Evolutionary conservation across 2,888 invertebrate genomes (phyloP), one percentile per base, ranked within the genome.

Genomic region (Notodonta dromedarius): DNA sequence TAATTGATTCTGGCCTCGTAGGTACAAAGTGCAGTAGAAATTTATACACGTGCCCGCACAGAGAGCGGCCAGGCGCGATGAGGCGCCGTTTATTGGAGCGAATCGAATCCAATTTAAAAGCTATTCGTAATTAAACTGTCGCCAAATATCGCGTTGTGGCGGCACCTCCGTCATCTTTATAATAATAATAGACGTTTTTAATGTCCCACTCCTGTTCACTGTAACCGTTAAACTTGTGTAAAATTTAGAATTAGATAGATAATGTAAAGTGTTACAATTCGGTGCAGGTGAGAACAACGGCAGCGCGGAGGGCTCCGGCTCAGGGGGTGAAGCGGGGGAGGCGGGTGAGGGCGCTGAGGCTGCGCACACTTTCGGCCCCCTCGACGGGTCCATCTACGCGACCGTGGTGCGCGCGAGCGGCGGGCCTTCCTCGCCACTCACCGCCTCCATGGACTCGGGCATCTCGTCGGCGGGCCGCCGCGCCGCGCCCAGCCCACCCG

Each of bases 361-460:
- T 44, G 94, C 91, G 73, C 97, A 97, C 89, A 97, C 97, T 55
- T 96, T 96, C 86, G 97, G 97, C 51, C 98, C 98, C 54, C 94
- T 98, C 78, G 98, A 98, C 96, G 98, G 98, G 76, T 98, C 97
- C 80, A 95, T 98, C 80, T 98, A 98, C 95, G 98, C 98, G 73
- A 95, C 95, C 61, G 95, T 96, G 73, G 90, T 92, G 76, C 90
- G 94, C 73, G 87, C 88, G 73, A 86, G 87, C 78, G 87, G 91
- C 75, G 90, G 90, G 69, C 88, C 90, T 60, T 94, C 95, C 77
- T 96, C 96, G 83, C 96, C 96, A 79, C 95, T 97, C 89, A 97
- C 97, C 81, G 96, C 97, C 87, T 98, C 97, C 90, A 97, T 97
- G 96, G 98, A 98, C 94, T 97, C 97, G 78, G 98, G 98, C 79